Evolutionary conservation across 2,888 invertebrate species (phyloP), one percentile per base, ranked within the genome.

Genomic region (Polydesmus complanatus): DNA sequence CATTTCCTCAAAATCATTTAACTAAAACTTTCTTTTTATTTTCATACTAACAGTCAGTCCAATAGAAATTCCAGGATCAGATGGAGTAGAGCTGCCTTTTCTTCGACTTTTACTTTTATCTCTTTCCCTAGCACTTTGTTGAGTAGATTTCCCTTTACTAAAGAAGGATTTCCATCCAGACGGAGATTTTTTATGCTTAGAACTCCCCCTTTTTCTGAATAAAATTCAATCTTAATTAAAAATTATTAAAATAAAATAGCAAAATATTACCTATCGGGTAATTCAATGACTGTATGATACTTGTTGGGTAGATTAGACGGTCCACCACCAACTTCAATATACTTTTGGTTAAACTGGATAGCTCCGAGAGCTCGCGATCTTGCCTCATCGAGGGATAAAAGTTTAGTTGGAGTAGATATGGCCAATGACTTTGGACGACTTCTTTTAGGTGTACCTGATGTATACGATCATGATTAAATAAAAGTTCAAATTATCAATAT

Each of bases 231-330:
- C 52, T 19, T 11, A 19, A 52, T 8, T 52, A 52, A 3, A 52
- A 8, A 8, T 21, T 21, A 19, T 58, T 1, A 14, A 19, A 19
- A 18, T 25, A 27, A 22, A 53, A 55, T 56, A 14, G 37, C 37
- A 37, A 8, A 8, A 37, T 14, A 37, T 58, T 61, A 66, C 66
- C 70, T 65, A 56, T 67, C 66, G 0, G 94, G 95, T 53, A 93
- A 77, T 62, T 95, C 93, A 66, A 96, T 80, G 2, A 96, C 87
- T 0, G 96, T 96, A 74, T 96, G 96, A 72, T 94, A 96, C 68
- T 81, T 83, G 59, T 83, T 75, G 63, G 87, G 82, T 71, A 93
- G 72, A 74, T 84, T 81, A 67, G 84, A 75, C 65, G 91, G 86
- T 65, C 94, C 82, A 58, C 87, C 84, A 68, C 75, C 77, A 69